Base-by-base conservation (phyloP, 2,113 vertebrate genomes). In the Rhegmatorhina hoffmannsi region DNA sequence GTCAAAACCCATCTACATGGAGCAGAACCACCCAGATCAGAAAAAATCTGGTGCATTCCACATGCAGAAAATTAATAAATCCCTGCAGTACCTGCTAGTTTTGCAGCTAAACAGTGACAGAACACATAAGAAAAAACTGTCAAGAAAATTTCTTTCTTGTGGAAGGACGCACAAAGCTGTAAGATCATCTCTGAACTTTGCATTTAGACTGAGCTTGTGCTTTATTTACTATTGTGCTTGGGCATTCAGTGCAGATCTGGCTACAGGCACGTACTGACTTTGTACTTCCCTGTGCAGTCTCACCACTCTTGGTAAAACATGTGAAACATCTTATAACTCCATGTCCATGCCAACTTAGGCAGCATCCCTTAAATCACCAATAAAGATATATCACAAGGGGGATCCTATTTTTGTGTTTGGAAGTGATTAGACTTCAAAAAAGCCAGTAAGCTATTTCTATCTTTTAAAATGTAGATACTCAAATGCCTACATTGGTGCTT, bases 301-400 rank as follows among this genome's bases (percentile, higher is more conserved):
- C 46, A 43, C 28, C 13, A 7, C 44, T 89, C 59, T 49, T 89
- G 40, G 9, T 24, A 77, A 83, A 83, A 56, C 4, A 12, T 28
- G 29, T 1, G 15, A 18, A 72, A 44, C 0, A 0, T 29, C 36
- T 53, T 36, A 50, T 34, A 72, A 11, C 9, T 64, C 46, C 0
- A 0, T 33, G 38, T 13, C 68, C 11, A 6, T 31, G 49, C 18
- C 50, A 60, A 59, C 36, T 17, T 33, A 40, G 50, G 25, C 46
- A 80, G 40, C 2, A 1, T 47, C 66, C 15, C 10, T 74, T 40
- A 50, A 70, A n/a, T 63, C 25, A 59, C 10, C 25, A 21, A 26
- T 38, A 72, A 76, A 73, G 31, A 62, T 24, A 43, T 7, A 40
- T 64, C 58, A 46, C 13, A 20, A 8, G 7, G 3, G 5, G 1